Evolutionary conservation across 2,888 invertebrate genomes (phyloP).

Genomic region (Cephalotes varians): DNA sequence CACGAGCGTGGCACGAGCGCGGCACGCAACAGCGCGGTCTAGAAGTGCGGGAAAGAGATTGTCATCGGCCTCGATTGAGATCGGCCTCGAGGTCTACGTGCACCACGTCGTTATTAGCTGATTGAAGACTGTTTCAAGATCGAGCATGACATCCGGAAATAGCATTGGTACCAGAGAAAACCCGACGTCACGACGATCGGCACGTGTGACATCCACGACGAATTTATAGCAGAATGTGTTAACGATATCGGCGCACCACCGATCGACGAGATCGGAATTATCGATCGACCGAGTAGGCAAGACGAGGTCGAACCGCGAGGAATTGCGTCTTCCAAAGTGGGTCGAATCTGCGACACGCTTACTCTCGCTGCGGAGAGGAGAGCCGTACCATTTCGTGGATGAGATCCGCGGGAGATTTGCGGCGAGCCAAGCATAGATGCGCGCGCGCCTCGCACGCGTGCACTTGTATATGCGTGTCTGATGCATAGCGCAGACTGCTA

Average conservation of each 20-base stretch:
- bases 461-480: conserved; percentile 28
- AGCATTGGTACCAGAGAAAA: conserved; percentile 3
- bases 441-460: conserved; percentile 33
- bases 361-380: not conserved
- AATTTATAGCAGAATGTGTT: conserved; percentile 22
- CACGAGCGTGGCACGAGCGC: conserved; percentile 24
- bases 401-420: conserved; percentile 50
- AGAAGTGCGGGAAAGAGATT: not conserved
- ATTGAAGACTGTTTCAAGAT: not conserved
- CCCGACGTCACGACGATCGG: not conserved
- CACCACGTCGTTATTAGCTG: not conserved
- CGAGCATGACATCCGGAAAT: conserved; percentile 16
- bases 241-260: not conserved
- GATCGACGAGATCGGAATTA: conserved; percentile 51
- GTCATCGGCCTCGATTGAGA: conserved; percentile 34
- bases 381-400: conserved; percentile 56
- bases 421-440: conserved; percentile 42
- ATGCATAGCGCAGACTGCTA: conserved; percentile 38
- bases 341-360: conserved; percentile 42
- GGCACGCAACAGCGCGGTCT: conserved; percentile 3
- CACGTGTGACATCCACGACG: conserved; percentile 3
- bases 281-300: conserved; percentile 20
- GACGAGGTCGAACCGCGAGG: conserved; percentile 27
- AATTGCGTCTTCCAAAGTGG: conserved; percentile 39
- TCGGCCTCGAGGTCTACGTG: conserved; percentile 13